Conservation (phyloP, 1,140 invertebrate genomes). For the Drosophila serrata region DNA sequence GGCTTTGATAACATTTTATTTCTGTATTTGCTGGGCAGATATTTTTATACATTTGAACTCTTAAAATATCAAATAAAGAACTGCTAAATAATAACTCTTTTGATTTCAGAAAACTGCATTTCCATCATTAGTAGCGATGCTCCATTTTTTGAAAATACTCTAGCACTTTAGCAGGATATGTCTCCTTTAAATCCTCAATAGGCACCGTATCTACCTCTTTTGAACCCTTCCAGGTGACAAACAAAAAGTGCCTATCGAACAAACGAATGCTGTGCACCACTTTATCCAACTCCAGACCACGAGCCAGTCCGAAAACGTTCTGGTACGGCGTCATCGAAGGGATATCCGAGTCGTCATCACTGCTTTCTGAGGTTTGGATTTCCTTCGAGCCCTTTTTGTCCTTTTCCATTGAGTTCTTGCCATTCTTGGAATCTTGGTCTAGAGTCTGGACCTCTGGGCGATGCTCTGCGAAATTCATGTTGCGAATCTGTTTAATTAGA, state of each 20-base stretch:
- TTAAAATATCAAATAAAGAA: neutral
- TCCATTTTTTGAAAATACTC: constrained; percentile 24
- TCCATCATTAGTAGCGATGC: neutral
- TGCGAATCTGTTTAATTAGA: neutral
- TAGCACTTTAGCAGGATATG: constrained; percentile 12
- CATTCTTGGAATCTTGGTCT: neutral
- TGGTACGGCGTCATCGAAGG: neutral
- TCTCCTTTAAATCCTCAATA: constrained; percentile 1
- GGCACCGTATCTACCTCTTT: constrained; percentile 2
- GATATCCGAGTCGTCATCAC: neutral
- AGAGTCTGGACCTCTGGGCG: no score
- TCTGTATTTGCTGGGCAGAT: no score
- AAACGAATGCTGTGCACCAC: constrained; percentile 8
- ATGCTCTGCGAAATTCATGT: neutral
- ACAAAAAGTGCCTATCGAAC: neutral
- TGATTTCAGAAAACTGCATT: neutral
- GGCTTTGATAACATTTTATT: no score
- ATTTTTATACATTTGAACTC: no score
- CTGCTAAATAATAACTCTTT: neutral
- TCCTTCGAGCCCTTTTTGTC: neutral
- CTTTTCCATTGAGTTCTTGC: no score
- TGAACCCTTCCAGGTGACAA: constrained; percentile 29
- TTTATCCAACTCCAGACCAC: constrained; percentile 26
- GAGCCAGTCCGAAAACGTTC: constrained; percentile 8
- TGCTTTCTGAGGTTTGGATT: neutral